Conservation (phyloP, 2,797 vertebrate species). For the Sphaeramia orbicularis region DNA sequence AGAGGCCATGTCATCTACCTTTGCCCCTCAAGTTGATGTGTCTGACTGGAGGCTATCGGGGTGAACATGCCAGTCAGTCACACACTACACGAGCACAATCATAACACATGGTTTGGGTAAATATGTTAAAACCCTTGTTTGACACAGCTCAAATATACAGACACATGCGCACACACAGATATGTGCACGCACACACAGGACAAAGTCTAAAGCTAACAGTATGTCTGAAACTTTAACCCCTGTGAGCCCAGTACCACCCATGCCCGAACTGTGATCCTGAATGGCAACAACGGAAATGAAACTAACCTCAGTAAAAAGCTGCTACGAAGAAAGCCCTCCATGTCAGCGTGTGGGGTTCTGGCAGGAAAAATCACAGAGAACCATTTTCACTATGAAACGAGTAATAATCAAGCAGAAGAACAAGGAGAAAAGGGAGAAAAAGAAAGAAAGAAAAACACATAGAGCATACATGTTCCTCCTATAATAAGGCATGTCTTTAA, state of each 20-base stretch:
- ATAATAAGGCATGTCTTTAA: slow-evolving; percentile 81
- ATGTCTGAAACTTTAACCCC: slow-evolving; percentile 72
- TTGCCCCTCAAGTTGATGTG: slow-evolving; percentile 53
- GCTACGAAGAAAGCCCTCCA: slow-evolving; percentile 91
- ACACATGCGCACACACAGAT: slow-evolving; percentile 57
- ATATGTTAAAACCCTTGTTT: slow-evolving; percentile 59
- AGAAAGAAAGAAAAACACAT: slow-evolving; percentile 66
- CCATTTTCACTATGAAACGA: slow-evolving; percentile 83
- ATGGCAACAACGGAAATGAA: slow-evolving; percentile 84
- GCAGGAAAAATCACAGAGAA: slow-evolving; percentile 89
- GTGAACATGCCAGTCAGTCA: slow-evolving; percentile 66
- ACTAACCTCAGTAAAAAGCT: slow-evolving; percentile 92
- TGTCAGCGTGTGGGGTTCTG: slow-evolving; percentile 89
- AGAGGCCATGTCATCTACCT: slow-evolving; percentile 45
- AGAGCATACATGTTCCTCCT: slow-evolving; percentile 76
- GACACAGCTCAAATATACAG: slow-evolving; percentile 67
- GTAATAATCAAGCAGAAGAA: slow-evolving; percentile 69
- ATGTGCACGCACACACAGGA: slow-evolving; percentile 60
- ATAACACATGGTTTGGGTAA: slow-evolving; percentile 65
- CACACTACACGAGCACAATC: slow-evolving; percentile 62
- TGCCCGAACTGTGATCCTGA: slow-evolving; percentile 68
- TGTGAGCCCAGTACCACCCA: slow-evolving; percentile 65
- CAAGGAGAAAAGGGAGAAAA: slow-evolving; percentile 50
- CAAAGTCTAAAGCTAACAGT: slow-evolving; percentile 77
- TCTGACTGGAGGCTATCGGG: slow-evolving; percentile 60